Percentiles rank a stretch among this genome's conserved stretches.
Evolutionary conservation across 2,113 vertebrate genomes (phyloP).

Genomic region (Sinocyclocheilus anophthalmus): DNA sequence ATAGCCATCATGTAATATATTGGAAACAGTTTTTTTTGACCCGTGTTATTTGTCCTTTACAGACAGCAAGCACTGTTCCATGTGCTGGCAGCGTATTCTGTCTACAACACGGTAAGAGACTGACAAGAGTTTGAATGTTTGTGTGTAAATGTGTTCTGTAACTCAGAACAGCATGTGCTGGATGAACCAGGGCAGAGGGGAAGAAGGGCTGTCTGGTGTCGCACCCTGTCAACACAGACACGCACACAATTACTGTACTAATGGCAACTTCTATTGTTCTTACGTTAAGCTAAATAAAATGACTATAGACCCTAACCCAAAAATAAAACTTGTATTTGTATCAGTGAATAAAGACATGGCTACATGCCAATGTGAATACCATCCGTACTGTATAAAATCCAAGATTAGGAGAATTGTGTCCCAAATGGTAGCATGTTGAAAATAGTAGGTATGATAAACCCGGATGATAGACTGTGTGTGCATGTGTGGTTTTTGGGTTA

Average conservation of each 20-base stretch:
- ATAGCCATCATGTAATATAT: not conserved
- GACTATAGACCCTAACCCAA: not conserved
- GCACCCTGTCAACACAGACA: not conserved
- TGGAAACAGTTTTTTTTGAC: not conserved
- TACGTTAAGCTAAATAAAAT: conserved; percentile 4
- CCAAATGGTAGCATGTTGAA: not conserved
- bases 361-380: not conserved
- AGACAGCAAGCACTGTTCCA: conserved; percentile 92
- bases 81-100: conserved; percentile 88
- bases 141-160: not conserved
- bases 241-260: not conserved
- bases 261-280: conserved; percentile 21
- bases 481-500: not conserved
- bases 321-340: conserved; percentile 21
- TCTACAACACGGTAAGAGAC: conserved; percentile 89
- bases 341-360: not conserved
- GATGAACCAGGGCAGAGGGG: not conserved
- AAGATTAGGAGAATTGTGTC: not conserved
- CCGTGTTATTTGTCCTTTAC: conserved; percentile 60
- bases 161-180: conserved; percentile 25
- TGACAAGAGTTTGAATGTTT: not conserved
- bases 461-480: not conserved
- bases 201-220: not conserved
- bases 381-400: not conserved
- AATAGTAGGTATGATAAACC: not conserved